Evolutionary conservation across 2,888 invertebrate species (phyloP).

Genomic region (Timandra comae): DNA sequence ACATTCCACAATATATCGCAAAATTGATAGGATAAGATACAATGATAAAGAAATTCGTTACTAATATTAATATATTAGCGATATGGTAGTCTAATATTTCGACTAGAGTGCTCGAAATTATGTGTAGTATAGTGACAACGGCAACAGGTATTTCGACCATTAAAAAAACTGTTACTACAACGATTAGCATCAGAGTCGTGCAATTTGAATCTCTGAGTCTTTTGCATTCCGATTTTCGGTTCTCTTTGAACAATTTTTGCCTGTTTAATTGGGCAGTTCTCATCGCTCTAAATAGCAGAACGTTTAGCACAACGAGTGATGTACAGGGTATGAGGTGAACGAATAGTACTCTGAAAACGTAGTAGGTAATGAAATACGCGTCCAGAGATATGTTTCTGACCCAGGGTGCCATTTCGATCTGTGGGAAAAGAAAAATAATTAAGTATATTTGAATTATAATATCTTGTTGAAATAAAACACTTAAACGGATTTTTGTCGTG

Average conservation of each 20-base stretch:
- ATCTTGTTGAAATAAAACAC: too few relatives aligned
- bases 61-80: slow-evolving; percentile 85
- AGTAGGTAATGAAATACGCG: slow-evolving; percentile 89
- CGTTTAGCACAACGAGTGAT: slow-evolving; percentile 90
- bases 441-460: too few relatives aligned
- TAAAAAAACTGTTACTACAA: slow-evolving; percentile 89
- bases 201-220: slow-evolving; percentile 87
- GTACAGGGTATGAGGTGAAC: slow-evolving; percentile 95
- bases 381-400: slow-evolving; percentile 82
- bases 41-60: slow-evolving; percentile 94
- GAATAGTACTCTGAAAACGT: slow-evolving; percentile 90
- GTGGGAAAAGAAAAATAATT: slow-evolving; percentile 36
- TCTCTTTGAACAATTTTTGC: slow-evolving; percentile 84
- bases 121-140: slow-evolving; percentile 88
- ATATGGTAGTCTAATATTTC: slow-evolving; percentile 86
- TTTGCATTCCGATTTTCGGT: slow-evolving; percentile 86
- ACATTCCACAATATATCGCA: slow-evolving; percentile 98
- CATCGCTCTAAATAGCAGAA: slow-evolving; percentile 90
- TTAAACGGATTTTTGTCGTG: too few relatives aligned
- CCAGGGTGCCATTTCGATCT: slow-evolving; percentile 81
- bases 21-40: slow-evolving; percentile 95
- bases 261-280: slow-evolving; percentile 87
- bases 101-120: slow-evolving; percentile 84
- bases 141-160: slow-evolving; percentile 90
- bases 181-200: slow-evolving; percentile 91